Percentiles rank a stretch among this genome's conserved stretches.
Evolutionary conservation across 2,797 vertebrate species (phyloP).

Genomic region (Meda fulgida): DNA sequence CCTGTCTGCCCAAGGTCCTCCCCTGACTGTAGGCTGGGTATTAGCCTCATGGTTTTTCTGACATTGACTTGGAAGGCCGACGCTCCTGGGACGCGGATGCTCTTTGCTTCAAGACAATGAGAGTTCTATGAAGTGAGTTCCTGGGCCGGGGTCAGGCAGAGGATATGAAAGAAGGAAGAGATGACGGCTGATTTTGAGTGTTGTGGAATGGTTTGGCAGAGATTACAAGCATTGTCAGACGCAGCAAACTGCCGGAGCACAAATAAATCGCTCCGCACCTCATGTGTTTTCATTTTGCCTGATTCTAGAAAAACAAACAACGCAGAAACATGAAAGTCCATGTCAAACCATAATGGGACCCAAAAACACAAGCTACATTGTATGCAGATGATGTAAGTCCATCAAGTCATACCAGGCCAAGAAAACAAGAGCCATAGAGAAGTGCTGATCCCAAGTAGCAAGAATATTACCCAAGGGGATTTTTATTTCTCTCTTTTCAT

Average conservation of each 20-base stretch:
- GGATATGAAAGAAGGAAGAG: constrained; percentile 62
- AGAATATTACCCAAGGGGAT: constrained; percentile 61
- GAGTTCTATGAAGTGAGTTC: constrained; percentile 56
- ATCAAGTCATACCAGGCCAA: constrained; percentile 54
- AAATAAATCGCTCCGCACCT: constrained; percentile 63
- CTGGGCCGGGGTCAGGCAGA: constrained; percentile 55
- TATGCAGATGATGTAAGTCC: constrained; percentile 65
- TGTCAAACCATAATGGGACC: constrained; percentile 68
- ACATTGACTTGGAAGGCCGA: constrained; percentile 24
- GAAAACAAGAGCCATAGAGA: constrained; percentile 62
- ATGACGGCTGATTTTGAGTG: constrained; percentile 65
- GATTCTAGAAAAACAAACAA: constrained; percentile 74
- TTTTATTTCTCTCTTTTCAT: constrained; percentile 34
- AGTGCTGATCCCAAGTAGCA: constrained; percentile 58
- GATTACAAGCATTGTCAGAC: constrained; percentile 58
- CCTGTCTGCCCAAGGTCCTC: constrained; percentile 28
- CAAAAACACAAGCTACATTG: constrained; percentile 74
- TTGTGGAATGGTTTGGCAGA: constrained; percentile 63
- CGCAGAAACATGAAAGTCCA: constrained; percentile 71
- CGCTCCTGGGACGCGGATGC: constrained; percentile 42
- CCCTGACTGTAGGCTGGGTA: constrained; percentile 26
- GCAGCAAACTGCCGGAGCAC: constrained; percentile 58
- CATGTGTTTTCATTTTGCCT: constrained; percentile 77
- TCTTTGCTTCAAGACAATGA: constrained; percentile 56
- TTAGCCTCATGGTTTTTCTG: constrained; percentile 44